A percentile compares a stretch with the other conserved stretches of the same genome.
Evolutionary conservation across 2,888 invertebrate species (phyloP).

Genomic region (Epistrophe grossulariae): DNA sequence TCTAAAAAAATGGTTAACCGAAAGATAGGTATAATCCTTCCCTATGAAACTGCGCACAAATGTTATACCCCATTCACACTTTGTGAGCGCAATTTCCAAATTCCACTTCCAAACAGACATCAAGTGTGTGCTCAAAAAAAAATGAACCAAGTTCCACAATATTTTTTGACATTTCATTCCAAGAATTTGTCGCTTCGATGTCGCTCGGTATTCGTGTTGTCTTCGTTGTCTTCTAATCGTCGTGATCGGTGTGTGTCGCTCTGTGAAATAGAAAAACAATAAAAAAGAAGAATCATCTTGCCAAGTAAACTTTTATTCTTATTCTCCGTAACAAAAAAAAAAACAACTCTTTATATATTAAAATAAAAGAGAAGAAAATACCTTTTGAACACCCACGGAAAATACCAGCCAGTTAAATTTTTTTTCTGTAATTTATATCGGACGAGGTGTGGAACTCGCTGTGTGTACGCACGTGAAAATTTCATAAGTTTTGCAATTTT

Average conservation of each 20-base stretch:
- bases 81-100: conserved; percentile 55
- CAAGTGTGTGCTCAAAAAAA: neutral
- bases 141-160: conserved; percentile 47
- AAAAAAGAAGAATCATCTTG: conserved; percentile 39
- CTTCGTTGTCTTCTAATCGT: conserved; percentile 67
- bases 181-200: conserved; percentile 56
- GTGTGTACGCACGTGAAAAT: conserved; percentile 65
- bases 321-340: conserved; percentile 29
- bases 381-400: conserved; percentile 16
- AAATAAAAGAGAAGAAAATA: neutral
- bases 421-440: conserved; percentile 5
- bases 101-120: conserved; percentile 32
- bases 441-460: conserved; percentile 39
- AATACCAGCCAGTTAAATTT: neutral
- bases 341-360: neutral
- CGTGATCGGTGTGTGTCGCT: conserved; percentile 65
- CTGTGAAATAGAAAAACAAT: conserved; percentile 36
- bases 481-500: conserved; percentile 1
- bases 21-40: neutral
- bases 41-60: conserved; percentile 28
- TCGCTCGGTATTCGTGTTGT: conserved; percentile 40
- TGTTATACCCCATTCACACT: neutral
- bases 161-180: conserved; percentile 70
- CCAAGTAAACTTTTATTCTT: conserved; percentile 55
- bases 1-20: no score